These are phyloP conservation scores for Coendou prehensilis DNA, from an alignment of 2,797 vertebrate genomes.

Conservation along the genomic window DNA sequence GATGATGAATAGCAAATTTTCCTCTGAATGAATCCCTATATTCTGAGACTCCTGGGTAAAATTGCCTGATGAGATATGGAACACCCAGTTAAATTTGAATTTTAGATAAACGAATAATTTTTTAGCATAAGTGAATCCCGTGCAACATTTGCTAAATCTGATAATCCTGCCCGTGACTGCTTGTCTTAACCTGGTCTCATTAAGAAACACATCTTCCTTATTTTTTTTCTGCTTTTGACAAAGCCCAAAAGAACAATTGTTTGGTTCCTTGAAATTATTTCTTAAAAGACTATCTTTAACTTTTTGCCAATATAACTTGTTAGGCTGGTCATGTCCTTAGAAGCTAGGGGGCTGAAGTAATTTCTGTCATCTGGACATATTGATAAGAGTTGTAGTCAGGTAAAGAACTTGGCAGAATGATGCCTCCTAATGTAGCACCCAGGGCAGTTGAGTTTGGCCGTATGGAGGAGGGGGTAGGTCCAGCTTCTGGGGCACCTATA, in stretches of 20 bases:
- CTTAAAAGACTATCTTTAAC: conserved; percentile 14
- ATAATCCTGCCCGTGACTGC: background rate
- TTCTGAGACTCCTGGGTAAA: background rate
- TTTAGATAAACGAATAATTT: conserved; percentile 1
- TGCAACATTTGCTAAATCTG: conserved; percentile 26
- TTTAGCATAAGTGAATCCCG: background rate
- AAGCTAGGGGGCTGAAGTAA: background rate
- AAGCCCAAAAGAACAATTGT: background rate
- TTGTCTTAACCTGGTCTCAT: conserved; percentile 26
- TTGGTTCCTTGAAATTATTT: conserved; percentile 36
- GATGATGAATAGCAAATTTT: conserved; percentile 49
- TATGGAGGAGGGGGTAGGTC: background rate
- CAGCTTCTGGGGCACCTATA: background rate
- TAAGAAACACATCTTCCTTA: background rate
- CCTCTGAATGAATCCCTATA: conserved; percentile 59
- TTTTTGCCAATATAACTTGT: conserved; percentile 14
- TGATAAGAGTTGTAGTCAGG: background rate
- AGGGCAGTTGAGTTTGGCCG: background rate
- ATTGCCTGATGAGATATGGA: background rate
- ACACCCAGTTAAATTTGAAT: background rate
- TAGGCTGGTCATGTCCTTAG: background rate
- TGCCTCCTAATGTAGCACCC: background rate
- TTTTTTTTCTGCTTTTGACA: conserved; percentile 34
- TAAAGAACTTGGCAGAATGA: background rate
- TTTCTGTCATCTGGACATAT: background rate